These are phyloP conservation scores for Pocillopora damicornis DNA, from an alignment of 64 coral and sea anemone species.

Conservation along the genomic window DNA sequence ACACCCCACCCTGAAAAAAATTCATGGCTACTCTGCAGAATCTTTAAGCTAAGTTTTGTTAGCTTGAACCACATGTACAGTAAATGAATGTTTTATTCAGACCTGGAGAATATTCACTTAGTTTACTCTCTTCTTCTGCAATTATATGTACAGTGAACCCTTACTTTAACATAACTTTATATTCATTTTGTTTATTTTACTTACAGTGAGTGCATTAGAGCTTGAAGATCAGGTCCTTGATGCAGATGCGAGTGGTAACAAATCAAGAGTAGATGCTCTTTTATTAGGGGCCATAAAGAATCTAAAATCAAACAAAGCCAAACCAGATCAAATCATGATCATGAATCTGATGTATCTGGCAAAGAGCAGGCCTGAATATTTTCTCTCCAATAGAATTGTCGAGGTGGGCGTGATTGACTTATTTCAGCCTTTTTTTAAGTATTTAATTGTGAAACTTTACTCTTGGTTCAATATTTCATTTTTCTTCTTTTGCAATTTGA, in stretches of 20 bases:
- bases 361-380: conserved; percentile 79
- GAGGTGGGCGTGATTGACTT: conserved; percentile 44
- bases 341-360: conserved; percentile 72
- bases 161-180: no score
- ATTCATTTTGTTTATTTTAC: not conserved
- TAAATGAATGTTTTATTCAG: no score
- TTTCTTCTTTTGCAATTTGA: no score
- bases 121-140: no score
- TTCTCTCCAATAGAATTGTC: conserved; percentile 69
- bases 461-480: no score
- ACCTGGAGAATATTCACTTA: no score
- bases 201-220: conserved; percentile 77
- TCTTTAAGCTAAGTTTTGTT: no score
- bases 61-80: no score
- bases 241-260: conserved; percentile 88
- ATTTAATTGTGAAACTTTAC: no score
- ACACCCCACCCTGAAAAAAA: no score
- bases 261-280: conserved; percentile 73
- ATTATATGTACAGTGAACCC: no score
- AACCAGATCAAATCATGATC: conserved; percentile 75
- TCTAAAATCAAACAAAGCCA: conserved; percentile 78
- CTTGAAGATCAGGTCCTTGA: conserved; percentile 73
- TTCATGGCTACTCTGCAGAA: no score
- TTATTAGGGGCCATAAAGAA: conserved; percentile 77
- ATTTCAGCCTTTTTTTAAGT: not conserved